These are phyloP conservation scores for Ceryle rudis DNA, from an alignment of 2,797 vertebrate genomes.

Conservation along the genomic window DNA sequence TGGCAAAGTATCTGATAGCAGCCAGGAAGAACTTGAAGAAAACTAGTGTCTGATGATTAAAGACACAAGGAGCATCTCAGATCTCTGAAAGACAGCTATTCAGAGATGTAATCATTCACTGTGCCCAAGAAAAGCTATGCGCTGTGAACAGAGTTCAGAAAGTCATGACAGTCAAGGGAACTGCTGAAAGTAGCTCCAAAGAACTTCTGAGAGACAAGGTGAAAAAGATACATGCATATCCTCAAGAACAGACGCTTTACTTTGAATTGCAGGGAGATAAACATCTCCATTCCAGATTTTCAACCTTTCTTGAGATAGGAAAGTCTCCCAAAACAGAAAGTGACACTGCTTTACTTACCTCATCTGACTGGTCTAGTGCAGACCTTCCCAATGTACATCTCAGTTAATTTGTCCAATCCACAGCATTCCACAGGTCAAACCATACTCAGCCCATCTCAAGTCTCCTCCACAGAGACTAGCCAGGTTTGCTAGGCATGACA, in stretches of 20 bases:
- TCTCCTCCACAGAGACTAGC: not conserved
- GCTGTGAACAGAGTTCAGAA: not conserved
- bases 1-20: constrained; percentile 65
- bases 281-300: not conserved
- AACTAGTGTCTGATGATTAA: not conserved
- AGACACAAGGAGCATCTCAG: not conserved
- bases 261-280: not conserved
- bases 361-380: not conserved
- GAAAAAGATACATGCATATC: fast-evolving
- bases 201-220: not conserved
- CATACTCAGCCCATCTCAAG: not conserved
- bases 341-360: not conserved
- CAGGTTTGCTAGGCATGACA: not conserved
- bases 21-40: constrained; percentile 72
- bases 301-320: not conserved
- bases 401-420: not conserved
- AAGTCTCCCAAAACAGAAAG: not conserved
- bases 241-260: not conserved
- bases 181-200: not conserved
- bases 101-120: not conserved
- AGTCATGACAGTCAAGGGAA: not conserved
- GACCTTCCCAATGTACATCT: not conserved
- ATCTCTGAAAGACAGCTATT: not conserved
- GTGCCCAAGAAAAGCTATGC: not conserved
- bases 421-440: not conserved